phyloP scores from a whole-genome alignment of 2,797 vertebrate species.

The Trachurus trachurus region DNA sequence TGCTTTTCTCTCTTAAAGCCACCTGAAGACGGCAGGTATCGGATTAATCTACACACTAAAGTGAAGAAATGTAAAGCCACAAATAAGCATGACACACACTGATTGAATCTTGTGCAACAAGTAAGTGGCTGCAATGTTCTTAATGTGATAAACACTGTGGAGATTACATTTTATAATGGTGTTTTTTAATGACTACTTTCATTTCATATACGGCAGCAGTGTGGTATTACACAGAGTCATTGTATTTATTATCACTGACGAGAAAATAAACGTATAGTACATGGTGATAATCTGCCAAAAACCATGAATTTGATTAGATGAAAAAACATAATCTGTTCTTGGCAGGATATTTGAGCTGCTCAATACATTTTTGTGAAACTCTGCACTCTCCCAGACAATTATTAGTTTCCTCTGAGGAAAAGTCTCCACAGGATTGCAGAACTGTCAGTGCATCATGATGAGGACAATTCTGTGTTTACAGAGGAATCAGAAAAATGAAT shows the following conservation, averaged over 20 bases:
- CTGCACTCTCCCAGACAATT: neutral
- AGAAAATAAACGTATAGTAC: neutral
- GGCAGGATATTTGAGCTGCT: neutral
- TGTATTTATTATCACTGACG: neutral
- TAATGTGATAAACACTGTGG: neutral
- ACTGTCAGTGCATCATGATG: neutral
- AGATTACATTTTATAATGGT: neutral
- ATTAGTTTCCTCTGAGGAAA: neutral
- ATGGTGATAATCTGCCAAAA: neutral
- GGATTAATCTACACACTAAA: neutral
- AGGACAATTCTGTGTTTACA: neutral
- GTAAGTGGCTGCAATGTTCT: neutral
- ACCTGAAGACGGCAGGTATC: neutral
- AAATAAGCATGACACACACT: neutral
- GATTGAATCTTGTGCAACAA: neutral
- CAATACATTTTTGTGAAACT: neutral
- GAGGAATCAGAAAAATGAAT: neutral
- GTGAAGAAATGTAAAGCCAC: neutral
- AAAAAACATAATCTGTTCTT: neutral
- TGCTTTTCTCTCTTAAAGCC: neutral
- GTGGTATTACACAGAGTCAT: neutral
- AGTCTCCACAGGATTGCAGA: neutral
- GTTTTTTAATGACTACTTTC: neutral
- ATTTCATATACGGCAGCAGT: too few relatives aligned
- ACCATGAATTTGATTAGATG: neutral